A percentile compares a stretch with the other conserved stretches of the same genome.
These are phyloP conservation scores for Nomada hirtipes DNA, from an alignment of 2,888 invertebrate genomes.

Conservation along the genomic window DNA sequence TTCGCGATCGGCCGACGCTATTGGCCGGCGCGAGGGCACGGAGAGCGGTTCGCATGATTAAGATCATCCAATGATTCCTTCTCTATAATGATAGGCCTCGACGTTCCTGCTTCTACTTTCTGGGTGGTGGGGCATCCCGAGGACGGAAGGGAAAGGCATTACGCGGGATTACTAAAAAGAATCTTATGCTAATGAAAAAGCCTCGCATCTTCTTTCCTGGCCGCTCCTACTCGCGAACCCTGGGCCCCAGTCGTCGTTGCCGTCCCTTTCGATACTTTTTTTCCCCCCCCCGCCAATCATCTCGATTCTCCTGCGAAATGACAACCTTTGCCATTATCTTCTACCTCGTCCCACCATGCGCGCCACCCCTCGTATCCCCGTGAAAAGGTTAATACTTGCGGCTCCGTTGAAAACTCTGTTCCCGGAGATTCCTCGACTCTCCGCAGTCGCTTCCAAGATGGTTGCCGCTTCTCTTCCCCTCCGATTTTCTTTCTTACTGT, in stretches of 20 bases:
- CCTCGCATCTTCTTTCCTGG: conserved; percentile 46
- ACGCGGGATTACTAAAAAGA: conserved; percentile 72
- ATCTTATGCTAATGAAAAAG: conserved; percentile 80
- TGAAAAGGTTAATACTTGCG: not conserved
- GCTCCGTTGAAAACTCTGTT: no score
- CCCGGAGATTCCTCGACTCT: no score
- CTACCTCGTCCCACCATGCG: not conserved
- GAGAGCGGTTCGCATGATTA: conserved; percentile 83
- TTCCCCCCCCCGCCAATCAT: not conserved
- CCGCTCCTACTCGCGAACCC: conserved; percentile 18
- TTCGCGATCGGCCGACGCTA: conserved; percentile 78
- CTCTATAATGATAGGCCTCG: conserved; percentile 83
- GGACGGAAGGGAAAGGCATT: conserved; percentile 56
- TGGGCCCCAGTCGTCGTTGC: not conserved
- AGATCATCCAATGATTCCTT: conserved; percentile 84
- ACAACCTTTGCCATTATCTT: conserved; percentile 21
- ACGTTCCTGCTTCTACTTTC: conserved; percentile 64
- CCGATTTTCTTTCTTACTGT: no score
- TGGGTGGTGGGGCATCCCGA: conserved; percentile 50
- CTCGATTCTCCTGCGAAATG: conserved; percentile 25
- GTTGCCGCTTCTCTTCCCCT: no score
- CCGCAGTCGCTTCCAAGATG: no score
- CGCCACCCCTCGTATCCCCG: not conserved
- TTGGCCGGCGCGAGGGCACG: conserved; percentile 80
- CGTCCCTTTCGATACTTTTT: conserved; percentile 8